Conservation (phyloP, 2,113 vertebrate genomes). For the Phyllostomus hastatus region DNA sequence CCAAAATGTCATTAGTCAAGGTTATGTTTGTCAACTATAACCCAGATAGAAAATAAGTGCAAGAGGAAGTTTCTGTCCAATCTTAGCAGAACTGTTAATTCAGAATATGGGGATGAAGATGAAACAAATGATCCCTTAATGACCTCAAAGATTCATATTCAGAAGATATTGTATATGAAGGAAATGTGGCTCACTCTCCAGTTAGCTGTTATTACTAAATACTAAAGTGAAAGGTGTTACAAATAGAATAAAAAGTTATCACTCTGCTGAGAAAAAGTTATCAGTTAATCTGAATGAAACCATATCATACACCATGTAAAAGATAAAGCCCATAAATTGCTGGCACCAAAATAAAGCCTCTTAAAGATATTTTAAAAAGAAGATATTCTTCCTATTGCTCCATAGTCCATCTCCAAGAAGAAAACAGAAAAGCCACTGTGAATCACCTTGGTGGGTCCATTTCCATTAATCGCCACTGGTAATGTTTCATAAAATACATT, state of each 20-base stretch:
- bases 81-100: not conserved
- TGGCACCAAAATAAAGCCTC: not conserved
- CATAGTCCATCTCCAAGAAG: not conserved
- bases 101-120: not conserved
- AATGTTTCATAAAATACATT: constrained; percentile 93
- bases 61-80: not conserved
- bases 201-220: not conserved
- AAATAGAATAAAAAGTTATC: not conserved
- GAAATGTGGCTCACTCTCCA: not conserved
- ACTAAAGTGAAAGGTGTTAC: not conserved
- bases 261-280: not conserved
- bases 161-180: not conserved
- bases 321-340: not conserved
- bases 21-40: not conserved
- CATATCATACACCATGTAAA: not conserved
- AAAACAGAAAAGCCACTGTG: not conserved
- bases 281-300: not conserved
- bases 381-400: not conserved
- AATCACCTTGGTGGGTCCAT: constrained; percentile 96
- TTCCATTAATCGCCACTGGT: constrained; percentile 92
- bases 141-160: not conserved
- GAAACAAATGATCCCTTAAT: not conserved
- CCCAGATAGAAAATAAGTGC: not conserved
- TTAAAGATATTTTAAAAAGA: not conserved
- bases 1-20: not conserved